Evolutionary conservation across 1,140 invertebrate species (phyloP), one percentile per base, ranked within the genome.

Genomic region (Lasioglossum albipes): DNA sequence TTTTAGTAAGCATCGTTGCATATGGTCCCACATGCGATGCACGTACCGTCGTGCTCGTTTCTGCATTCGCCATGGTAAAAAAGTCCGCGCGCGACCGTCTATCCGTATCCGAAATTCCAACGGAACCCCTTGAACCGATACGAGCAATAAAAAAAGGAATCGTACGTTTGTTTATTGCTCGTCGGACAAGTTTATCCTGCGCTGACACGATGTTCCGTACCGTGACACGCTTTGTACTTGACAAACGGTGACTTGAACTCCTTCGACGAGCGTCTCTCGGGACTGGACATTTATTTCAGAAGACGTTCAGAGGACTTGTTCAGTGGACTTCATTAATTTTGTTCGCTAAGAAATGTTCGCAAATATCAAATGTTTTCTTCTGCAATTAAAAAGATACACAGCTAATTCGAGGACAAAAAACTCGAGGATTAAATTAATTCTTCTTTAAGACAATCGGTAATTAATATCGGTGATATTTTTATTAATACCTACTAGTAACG

Each of bases 1-100:
- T 79, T 79, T 79, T 79, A 72, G 77, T 79, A 66, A 79, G 70
- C 77, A 45, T 79, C 77, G 77, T 79, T 79, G 77, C 77, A 79
- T 66, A 74, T n/a, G 59, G 70, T 64, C 70, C 70, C 70, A 70
- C 64, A 79, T 79, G 70, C 77, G 70, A 57, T 66, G 77, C 77
- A 79, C 77, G 77, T 79, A 79, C 66, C 42, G n/a, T 36, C 61
- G 54, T 70, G 57, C 70, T 74, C 77, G 77, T 79, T 79, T 79
- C 77, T 79, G 77, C 77, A 79, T 79, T 79, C 77, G 77, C 62
- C 70, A 42, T 79, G 62, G 77, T 79, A 79, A 79, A 79, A 64
- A 79, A 79, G 70, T 61, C 75, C 20, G 36, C 49, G 42, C 67
- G 77, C 42, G 61, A 65, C 67, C 68, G 18, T 36, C 69, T 73